Base-by-base conservation (phyloP, 2,113 vertebrate species). In the Amia ocellicauda region DNA sequence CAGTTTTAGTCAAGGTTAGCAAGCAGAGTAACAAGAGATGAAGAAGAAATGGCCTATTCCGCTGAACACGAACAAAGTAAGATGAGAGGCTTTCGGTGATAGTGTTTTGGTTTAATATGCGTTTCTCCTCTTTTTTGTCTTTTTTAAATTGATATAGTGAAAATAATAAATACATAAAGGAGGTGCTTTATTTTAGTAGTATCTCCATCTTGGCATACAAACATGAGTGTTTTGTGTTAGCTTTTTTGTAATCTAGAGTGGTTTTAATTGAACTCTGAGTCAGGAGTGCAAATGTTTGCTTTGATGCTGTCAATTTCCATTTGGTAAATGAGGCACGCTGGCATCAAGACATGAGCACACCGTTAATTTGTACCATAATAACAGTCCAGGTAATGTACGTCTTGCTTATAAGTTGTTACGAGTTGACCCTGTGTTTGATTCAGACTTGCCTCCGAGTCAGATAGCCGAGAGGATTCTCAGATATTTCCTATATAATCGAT, bases 1-100 rank as follows among this genome's bases (percentile, higher is more conserved):
- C 81, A 70, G 80, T 78, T 86, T 89, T 84, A 78, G 83, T 85
- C 81, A 80, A 77, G 81, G 76, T 81, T 71, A 73, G 74, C 74
- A 62, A 68, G 67, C 71, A 64, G 75, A 75, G 74, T 73, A 72
- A 77, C 69, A 71, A 70, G 75, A 79, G 72, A 77, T 72, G 76
- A 84, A 82, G 74, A 85, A 79, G 80, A 79, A 82, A 76, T 74
- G 69, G 77, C 75, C 75, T 75, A 78, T 78, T 75, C 84, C 68
- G 71, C 68, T 56, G 41, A 49, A 78, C 80, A 78, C 53, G 57
- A 58, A 73, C 70, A 66, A 68, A 69, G 67, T 68, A 68, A 84
- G 85, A 88, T 87, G 80, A 87, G 85, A 84, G 80, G 72, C 69
- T 71, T 69, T 65, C 69, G 79, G 73, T 80, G 74, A 74, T 83